Evolutionary conservation across 2,888 invertebrate species (phyloP).

Genomic region (Heliconius charithonia): DNA sequence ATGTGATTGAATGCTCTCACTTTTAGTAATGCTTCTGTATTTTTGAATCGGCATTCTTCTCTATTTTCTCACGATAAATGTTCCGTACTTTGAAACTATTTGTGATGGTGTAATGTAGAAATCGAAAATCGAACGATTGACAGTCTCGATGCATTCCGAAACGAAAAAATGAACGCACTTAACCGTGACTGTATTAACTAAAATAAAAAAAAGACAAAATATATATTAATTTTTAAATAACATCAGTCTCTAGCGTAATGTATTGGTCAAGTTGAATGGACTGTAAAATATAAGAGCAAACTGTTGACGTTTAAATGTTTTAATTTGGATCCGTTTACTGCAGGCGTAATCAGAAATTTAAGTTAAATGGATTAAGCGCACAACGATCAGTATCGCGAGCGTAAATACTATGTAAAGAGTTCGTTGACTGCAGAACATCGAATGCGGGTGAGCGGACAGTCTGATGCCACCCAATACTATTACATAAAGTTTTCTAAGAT

Average conservation of each 20-base stretch:
- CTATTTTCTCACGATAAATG: conserved; percentile 59
- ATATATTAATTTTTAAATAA: not conserved
- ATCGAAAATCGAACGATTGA: conserved; percentile 30
- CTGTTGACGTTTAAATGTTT: conserved; percentile 35
- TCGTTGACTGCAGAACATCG: conserved; percentile 53
- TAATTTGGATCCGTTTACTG: conserved; percentile 42
- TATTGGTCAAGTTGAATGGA: conserved; percentile 29
- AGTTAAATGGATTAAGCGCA: conserved; percentile 47
- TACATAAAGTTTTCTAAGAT: conserved; percentile 44
- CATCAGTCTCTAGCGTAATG: not conserved
- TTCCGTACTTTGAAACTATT: conserved; percentile 46
- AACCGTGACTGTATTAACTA: not conserved
- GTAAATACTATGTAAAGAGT: conserved; percentile 51
- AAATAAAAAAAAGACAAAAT: no score
- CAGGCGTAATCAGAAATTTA: conserved; percentile 48
- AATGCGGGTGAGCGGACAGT: conserved; percentile 53
- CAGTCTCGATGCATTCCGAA: not conserved
- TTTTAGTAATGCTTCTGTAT: conserved; percentile 62
- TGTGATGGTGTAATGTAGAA: conserved; percentile 43
- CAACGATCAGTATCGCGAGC: conserved; percentile 43
- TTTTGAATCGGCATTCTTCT: conserved; percentile 56
- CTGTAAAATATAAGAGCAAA: conserved; percentile 38
- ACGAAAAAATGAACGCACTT: not conserved
- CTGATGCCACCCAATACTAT: conserved; percentile 42
- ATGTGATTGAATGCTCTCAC: conserved; percentile 66